phyloP scores from a whole-genome alignment of 1,140 invertebrate genomes.

The Drosophila hydei region DNA sequence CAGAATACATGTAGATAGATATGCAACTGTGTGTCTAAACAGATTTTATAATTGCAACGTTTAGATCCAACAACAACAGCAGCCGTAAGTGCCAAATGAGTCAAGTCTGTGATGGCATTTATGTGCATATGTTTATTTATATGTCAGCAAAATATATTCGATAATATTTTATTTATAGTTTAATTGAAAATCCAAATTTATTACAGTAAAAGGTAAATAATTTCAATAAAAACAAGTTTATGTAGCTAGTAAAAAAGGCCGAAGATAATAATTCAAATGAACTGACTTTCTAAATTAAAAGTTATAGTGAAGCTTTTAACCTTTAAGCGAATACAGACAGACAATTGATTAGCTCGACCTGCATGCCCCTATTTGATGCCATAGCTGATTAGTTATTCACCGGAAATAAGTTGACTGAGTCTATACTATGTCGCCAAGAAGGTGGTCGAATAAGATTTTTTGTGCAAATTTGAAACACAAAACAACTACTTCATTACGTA shows the following conservation, averaged over 20 bases:
- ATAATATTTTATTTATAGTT: neutral
- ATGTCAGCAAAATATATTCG: conserved; percentile 9
- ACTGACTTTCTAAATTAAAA: no score
- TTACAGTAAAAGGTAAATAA: neutral
- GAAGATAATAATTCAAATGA: no score
- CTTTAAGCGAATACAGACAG: no score
- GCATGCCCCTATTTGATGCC: no score
- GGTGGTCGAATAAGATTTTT: no score
- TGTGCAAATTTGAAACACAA: no score
- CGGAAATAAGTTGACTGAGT: no score
- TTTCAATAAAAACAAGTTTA: neutral
- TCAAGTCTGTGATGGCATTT: conserved; percentile 35
- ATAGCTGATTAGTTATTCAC: no score
- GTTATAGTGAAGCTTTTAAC: no score
- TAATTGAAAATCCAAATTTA: conserved; percentile 5
- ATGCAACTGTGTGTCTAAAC: conserved; percentile 64
- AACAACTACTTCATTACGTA: no score
- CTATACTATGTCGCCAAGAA: no score
- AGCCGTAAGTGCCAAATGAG: conserved; percentile 33
- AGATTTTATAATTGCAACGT: conserved; percentile 61
- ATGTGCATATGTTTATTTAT: conserved; percentile 16
- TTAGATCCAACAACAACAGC: conserved; percentile 29
- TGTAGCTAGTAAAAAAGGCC: neutral
- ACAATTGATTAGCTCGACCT: no score
- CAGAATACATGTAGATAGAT: neutral